Evolutionary conservation across 2,113 vertebrate species (phyloP).

Genomic region (Neolamprologus modestus): DNA sequence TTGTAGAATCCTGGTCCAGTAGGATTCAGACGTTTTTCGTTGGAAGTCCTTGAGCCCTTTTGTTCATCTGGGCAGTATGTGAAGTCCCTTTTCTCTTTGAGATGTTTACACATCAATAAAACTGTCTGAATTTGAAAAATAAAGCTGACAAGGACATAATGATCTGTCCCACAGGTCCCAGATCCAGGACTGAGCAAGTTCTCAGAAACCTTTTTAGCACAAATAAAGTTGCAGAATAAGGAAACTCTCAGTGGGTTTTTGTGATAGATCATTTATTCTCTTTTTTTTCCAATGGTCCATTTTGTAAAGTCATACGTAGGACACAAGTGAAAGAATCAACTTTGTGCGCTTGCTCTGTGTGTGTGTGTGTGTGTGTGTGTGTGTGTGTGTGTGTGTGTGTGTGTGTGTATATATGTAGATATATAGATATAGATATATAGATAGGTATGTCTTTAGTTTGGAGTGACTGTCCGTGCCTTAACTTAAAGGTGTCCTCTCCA

Average conservation of each 20-base stretch:
- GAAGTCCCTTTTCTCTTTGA: constrained; percentile 57
- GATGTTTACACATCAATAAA: constrained; percentile 71
- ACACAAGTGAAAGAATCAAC: constrained; percentile 9
- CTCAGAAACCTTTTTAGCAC: constrained; percentile 38
- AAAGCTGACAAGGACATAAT: constrained; percentile 69
- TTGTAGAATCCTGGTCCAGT: constrained; percentile 28
- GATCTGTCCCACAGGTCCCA: constrained; percentile 55
- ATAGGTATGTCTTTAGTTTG: neutral
- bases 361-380: accelerated
- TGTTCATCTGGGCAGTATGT: constrained; percentile 55
- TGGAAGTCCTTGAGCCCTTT: constrained; percentile 61
- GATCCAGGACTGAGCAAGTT: constrained; percentile 40
- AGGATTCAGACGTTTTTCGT: constrained; percentile 53
- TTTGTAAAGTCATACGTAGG: constrained; percentile 4
- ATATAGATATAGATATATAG: neutral
- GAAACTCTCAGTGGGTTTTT: constrained; percentile 42
- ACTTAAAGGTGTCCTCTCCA: neutral
- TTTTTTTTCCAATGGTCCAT: neutral
- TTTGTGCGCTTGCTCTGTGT: neutral
- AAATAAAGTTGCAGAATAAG: constrained; percentile 38
- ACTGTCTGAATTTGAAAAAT: constrained; percentile 56
- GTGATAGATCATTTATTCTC: constrained; percentile 21
- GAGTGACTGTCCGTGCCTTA: neutral
- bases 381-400: neutral
- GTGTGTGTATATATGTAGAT: accelerated